A percentile compares a stretch with the other conserved stretches of the same genome.
Evolutionary conservation across 2,888 invertebrate species (phyloP).

Genomic region (Sthenelais limicola): DNA sequence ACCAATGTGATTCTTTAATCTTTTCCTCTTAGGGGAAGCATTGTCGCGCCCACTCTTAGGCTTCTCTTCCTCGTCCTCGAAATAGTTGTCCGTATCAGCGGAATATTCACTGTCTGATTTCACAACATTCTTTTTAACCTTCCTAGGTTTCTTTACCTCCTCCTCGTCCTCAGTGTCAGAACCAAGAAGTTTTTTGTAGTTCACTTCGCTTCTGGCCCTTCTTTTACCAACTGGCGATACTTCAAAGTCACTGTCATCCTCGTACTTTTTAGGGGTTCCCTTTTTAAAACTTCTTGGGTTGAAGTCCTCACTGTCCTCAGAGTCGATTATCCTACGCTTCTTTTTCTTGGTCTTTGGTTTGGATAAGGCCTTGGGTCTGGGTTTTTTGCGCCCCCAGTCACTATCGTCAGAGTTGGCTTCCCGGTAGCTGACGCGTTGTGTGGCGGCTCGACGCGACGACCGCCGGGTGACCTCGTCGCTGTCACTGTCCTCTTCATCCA

Average conservation of each 20-base stretch:
- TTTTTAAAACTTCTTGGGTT: background rate
- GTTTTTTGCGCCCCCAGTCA: background rate
- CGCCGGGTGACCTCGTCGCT: constrained; percentile 27
- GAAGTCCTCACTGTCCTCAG: constrained; percentile 39
- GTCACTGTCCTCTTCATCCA: constrained; percentile 35
- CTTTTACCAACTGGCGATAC: background rate
- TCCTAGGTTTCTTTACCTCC: background rate
- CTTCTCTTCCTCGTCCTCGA: constrained; percentile 5
- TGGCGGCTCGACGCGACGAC: constrained; percentile 38
- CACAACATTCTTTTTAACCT: constrained; percentile 3
- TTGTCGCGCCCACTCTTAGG: constrained; percentile 13
- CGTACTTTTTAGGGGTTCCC: background rate
- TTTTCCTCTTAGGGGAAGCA: background rate
- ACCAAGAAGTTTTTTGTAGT: constrained; percentile 18
- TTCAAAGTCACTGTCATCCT: constrained; percentile 33
- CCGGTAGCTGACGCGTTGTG: constrained; percentile 35
- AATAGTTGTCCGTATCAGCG: constrained; percentile 11
- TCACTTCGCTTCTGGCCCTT: background rate
- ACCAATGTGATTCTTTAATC: background rate
- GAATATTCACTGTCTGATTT: constrained; percentile 36
- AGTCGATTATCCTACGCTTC: constrained; percentile 33
- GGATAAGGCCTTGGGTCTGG: constrained; percentile 9
- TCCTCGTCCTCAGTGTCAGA: constrained; percentile 3
- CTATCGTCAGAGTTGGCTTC: constrained; percentile 35
- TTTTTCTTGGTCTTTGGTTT: constrained; percentile 35